These are phyloP conservation scores for Polylopha cassiicola DNA, from an alignment of 2,888 invertebrate species.

Conservation along the genomic window DNA sequence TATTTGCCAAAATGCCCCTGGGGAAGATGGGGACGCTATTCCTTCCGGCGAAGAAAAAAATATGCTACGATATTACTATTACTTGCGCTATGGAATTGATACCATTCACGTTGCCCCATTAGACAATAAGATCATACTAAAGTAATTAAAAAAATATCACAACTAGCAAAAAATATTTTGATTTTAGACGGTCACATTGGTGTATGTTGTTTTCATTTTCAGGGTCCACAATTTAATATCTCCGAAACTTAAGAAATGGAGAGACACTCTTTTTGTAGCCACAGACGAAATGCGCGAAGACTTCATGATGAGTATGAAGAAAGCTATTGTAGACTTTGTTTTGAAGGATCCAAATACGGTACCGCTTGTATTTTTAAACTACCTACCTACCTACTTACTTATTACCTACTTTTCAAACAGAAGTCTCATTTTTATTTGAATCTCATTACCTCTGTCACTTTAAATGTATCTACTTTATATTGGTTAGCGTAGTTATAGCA, in stretches of 20 bases:
- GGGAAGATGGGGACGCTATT: constrained; percentile 59
- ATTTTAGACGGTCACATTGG: constrained; percentile 9
- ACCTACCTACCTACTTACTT: too few relatives aligned
- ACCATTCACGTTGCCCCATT: constrained; percentile 92
- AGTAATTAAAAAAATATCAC: constrained; percentile 48
- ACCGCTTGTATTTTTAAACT: constrained; percentile 15
- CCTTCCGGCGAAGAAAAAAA: constrained; percentile 82
- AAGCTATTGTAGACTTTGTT: constrained; percentile 94
- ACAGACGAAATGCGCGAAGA: constrained; percentile 90
- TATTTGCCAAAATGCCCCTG: constrained; percentile 78
- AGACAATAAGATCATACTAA: constrained; percentile 82
- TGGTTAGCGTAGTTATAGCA: too few relatives aligned
- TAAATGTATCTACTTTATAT: not conserved
- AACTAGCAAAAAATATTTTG: constrained; percentile 6
- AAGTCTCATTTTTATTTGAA: too few relatives aligned
- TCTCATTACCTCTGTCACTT: not conserved
- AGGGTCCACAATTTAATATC: constrained; percentile 83
- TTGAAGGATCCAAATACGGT: constrained; percentile 84
- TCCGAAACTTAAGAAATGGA: constrained; percentile 79
- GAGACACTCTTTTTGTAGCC: constrained; percentile 75
- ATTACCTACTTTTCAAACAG: too few relatives aligned
- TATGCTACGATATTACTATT: constrained; percentile 90
- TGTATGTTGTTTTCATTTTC: constrained; percentile 26
- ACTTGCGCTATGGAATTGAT: constrained; percentile 92
- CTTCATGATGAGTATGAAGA: constrained; percentile 92